Conservation (phyloP, 2,888 invertebrate genomes). For the Erebia ligea region DNA sequence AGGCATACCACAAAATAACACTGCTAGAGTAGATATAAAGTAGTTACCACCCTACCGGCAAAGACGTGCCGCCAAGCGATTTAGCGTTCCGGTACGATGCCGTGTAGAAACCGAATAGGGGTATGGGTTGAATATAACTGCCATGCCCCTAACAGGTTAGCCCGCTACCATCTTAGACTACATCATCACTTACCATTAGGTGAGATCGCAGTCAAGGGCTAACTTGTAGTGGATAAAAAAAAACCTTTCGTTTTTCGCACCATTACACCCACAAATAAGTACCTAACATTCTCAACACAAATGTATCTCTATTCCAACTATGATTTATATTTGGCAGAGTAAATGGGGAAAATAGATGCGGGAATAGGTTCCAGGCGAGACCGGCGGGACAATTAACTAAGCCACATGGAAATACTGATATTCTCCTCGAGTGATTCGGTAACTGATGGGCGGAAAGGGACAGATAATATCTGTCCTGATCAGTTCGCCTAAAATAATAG, state of each 20-base stretch:
- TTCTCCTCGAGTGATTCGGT: conserved; percentile 35
- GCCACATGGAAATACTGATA: conserved; percentile 41
- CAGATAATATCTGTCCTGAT: too few relatives aligned
- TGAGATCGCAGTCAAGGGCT: too few relatives aligned
- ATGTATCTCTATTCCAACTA: conserved; percentile 30
- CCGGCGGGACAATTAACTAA: not conserved
- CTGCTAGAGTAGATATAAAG: conserved; percentile 14
- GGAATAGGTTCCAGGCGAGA: conserved; percentile 21
- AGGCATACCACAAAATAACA: not conserved
- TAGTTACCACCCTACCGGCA: too few relatives aligned
- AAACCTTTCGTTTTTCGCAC: conserved; percentile 23
- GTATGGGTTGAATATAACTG: too few relatives aligned
- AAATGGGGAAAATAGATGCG: conserved; percentile 34
- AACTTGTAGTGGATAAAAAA: too few relatives aligned
- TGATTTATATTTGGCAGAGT: conserved; percentile 38
- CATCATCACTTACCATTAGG: too few relatives aligned
- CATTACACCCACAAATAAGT: conserved; percentile 18
- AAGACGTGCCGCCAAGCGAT: too few relatives aligned
- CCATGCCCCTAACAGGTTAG: too few relatives aligned
- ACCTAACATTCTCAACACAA: conserved; percentile 31
- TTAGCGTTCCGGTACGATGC: too few relatives aligned
- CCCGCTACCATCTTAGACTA: too few relatives aligned
- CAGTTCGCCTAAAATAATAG: too few relatives aligned
- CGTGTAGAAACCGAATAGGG: too few relatives aligned
- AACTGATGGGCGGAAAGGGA: conserved; percentile 11